Base-by-base conservation (phyloP, 2,113 vertebrate species). In the Mus musculus region DNA sequence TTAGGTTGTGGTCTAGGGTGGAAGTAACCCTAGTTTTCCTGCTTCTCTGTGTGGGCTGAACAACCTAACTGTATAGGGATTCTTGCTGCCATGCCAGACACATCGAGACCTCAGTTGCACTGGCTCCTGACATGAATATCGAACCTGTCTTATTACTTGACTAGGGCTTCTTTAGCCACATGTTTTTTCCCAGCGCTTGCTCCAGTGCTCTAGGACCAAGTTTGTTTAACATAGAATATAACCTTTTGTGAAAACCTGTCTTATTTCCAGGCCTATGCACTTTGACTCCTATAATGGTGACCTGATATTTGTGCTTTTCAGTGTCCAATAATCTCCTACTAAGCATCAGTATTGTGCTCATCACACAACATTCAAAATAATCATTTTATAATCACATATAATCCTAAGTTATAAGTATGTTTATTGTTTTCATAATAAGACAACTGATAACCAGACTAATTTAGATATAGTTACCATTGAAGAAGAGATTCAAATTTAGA, bases 111-210 rank as follows among this genome's bases (percentile, higher is more conserved):
- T 88, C 85, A 73, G 46, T 89, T 11, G 52, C 92, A 12, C 30
- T 73, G 24, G 42, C 33, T 24, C 46, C n/a, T 92, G 39, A 36
- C 30, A 39, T 42, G 56, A 63, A 65, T 73, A 91, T 85, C 77
- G 10, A 95, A 91, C 20, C 33, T 63, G n/a, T 73, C 93, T 95
- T 84, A 24, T 89, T 24, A 20, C 75, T n/a, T 56, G 13, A 78
- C 22, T 11, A 36, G 10, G 33, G 52, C 12, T 94, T 96, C 89
- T 33, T 96, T 89, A 94, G 49, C 39, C 10, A 54, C 2, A 52
- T 78, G 11, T 17, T 95, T 59, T 90, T 88, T 10, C 13, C 56
- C 36, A 82, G 65, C 7, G 1, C 7, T 82, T 82, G 28, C 39
- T 91, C 13, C 56, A 89, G 36, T 7, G 11, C 17, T 92, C 39